A percentile compares a stretch with the other conserved stretches of the same genome.
Evolutionary conservation across 2,797 vertebrate species (phyloP).

Genomic region (Halcyon leucocephala): DNA sequence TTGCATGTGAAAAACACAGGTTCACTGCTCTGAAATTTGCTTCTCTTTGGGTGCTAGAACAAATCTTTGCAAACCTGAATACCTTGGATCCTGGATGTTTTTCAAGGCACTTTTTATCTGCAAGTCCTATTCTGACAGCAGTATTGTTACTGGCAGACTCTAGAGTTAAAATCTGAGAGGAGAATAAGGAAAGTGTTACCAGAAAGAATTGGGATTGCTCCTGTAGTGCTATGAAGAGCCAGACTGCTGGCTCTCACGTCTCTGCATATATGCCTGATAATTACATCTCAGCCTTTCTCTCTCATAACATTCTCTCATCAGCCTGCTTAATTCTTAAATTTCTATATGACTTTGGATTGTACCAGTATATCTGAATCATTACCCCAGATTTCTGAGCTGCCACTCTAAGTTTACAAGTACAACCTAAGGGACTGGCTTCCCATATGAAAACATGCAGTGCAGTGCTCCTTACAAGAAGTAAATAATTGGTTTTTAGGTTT

Average conservation of each 20-base stretch:
- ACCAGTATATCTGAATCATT: neutral
- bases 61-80: neutral
- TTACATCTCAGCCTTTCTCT: neutral
- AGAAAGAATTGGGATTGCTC: neutral
- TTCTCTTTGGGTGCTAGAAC: neutral
- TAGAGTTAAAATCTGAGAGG: neutral
- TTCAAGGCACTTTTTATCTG: accelerated
- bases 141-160: neutral
- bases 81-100: neutral
- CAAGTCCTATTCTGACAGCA: neutral
- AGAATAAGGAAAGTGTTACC: neutral
- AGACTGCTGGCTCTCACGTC: neutral
- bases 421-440: neutral
- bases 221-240: neutral
- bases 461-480: neutral
- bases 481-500: neutral
- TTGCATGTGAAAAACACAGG: neutral
- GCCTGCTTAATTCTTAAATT: neutral
- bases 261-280: neutral
- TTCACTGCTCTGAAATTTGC: neutral
- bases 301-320: neutral
- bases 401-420: neutral
- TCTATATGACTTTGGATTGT: neutral
- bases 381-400: neutral
- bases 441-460: neutral